A percentile compares a stretch with the other conserved stretches of the same genome.
phyloP scores from a whole-genome alignment of 1,140 invertebrate genomes.

The Sinonovacula constricta region DNA sequence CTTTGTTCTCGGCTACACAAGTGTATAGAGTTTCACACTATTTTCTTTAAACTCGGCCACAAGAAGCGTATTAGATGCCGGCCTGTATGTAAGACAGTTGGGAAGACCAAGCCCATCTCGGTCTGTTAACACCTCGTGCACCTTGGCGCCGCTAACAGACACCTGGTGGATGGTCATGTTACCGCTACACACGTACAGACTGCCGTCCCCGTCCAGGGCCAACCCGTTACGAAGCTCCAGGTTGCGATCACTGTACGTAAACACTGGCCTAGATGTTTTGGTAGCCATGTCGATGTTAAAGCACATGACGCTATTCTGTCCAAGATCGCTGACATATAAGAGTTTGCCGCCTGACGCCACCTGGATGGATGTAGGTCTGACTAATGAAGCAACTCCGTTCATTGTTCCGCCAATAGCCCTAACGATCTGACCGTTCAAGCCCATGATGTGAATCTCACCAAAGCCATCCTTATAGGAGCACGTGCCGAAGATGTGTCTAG shows the following conservation, averaged over 20 bases:
- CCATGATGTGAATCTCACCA: constrained; percentile 22
- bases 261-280: background rate
- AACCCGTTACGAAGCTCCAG: constrained; percentile 18
- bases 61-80: constrained; percentile 7
- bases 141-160: constrained; percentile 2
- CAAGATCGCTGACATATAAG: constrained; percentile 8
- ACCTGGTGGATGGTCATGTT: constrained; percentile 30
- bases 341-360: background rate
- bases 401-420: background rate
- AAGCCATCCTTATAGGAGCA: background rate
- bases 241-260: constrained; percentile 26
- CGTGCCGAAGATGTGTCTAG: background rate
- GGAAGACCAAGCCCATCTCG: constrained; percentile 9
- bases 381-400: background rate
- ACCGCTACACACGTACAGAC: constrained; percentile 25
- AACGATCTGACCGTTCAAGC: constrained; percentile 7
- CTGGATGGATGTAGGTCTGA: constrained; percentile 7
- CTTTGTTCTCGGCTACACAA: too few relatives aligned
- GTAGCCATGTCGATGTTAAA: background rate
- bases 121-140: constrained; percentile 10
- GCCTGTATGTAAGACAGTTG: background rate
- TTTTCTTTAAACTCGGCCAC: constrained; percentile 32
- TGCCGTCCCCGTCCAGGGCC: constrained; percentile 14
- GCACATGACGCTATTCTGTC: constrained; percentile 17
- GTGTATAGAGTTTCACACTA: too few relatives aligned